These are phyloP conservation scores for Drosophila limbata DNA, from an alignment of 2,888 invertebrate genomes.

Conservation along the genomic window DNA sequence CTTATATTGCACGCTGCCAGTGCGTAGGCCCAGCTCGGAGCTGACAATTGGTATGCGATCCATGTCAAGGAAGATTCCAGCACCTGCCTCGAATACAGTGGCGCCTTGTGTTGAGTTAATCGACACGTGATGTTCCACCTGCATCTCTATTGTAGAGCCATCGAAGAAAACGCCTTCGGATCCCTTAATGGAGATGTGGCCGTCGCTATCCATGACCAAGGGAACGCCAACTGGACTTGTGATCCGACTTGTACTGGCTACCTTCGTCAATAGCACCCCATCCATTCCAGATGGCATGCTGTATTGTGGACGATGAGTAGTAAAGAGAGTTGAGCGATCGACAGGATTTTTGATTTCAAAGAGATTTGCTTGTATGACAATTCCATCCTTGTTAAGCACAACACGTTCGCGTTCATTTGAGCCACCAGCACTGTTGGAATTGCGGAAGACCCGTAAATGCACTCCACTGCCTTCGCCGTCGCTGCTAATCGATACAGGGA, in stretches of 20 bases:
- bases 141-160: slow-evolving; percentile 90
- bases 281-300: slow-evolving; percentile 89
- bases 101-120: slow-evolving; percentile 92
- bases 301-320: slow-evolving; percentile 90
- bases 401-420: slow-evolving; percentile 83
- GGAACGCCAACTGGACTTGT: slow-evolving; percentile 90
- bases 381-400: slow-evolving; percentile 88
- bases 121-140: slow-evolving; percentile 92
- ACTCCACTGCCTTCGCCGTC: slow-evolving; percentile 78
- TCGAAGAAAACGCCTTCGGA: slow-evolving; percentile 92
- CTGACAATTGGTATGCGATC: slow-evolving; percentile 89
- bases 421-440: slow-evolving; percentile 60
- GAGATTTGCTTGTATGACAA: slow-evolving; percentile 88
- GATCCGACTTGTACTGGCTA: slow-evolving; percentile 90
- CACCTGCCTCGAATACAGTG: slow-evolving; percentile 89
- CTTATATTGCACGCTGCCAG: slow-evolving; percentile 90
- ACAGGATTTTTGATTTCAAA: slow-evolving; percentile 90
- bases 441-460: slow-evolving; percentile 84
- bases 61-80: slow-evolving; percentile 90
- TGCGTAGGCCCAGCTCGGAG: slow-evolving; percentile 85
- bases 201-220: slow-evolving; percentile 89
- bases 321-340: slow-evolving; percentile 89
- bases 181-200: slow-evolving; percentile 89
- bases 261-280: slow-evolving; percentile 87
- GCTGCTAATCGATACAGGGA: slow-evolving; percentile 86